phyloP scores from a whole-genome alignment of 2,113 vertebrate species.

The Tragelaphus imberbis region DNA sequence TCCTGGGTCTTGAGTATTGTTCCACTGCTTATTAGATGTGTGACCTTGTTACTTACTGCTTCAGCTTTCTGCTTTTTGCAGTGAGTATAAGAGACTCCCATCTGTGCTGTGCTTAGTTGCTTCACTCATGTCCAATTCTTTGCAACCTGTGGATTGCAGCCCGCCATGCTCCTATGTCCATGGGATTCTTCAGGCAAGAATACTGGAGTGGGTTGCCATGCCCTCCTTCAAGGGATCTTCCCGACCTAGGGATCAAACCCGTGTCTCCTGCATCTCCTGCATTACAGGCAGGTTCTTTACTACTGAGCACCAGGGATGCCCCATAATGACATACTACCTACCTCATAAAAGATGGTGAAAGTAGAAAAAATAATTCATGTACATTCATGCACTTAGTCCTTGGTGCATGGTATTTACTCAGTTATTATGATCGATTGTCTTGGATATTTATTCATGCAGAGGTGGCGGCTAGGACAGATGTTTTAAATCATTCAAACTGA shows the following conservation, averaged over 20 bases:
- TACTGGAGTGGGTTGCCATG: neutral
- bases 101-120: neutral
- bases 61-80: neutral
- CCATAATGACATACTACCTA: neutral
- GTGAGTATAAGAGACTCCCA: neutral
- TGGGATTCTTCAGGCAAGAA: neutral
- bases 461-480: neutral
- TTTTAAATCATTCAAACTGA: neutral
- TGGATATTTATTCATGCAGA: neutral
- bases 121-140: neutral
- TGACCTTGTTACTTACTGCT: neutral
- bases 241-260: accelerated
- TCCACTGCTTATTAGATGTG: neutral
- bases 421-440: neutral
- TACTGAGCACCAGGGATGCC: neutral
- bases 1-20: neutral
- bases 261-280: accelerated
- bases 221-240: neutral
- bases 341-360: neutral
- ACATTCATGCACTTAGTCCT: neutral
- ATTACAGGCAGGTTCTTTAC: neutral
- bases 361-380: neutral
- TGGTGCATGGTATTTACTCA: neutral
- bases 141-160: neutral
- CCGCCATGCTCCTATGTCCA: neutral